Evolutionary conservation across 2,797 vertebrate genomes (phyloP).

Genomic region (Centropyge bicolor): DNA sequence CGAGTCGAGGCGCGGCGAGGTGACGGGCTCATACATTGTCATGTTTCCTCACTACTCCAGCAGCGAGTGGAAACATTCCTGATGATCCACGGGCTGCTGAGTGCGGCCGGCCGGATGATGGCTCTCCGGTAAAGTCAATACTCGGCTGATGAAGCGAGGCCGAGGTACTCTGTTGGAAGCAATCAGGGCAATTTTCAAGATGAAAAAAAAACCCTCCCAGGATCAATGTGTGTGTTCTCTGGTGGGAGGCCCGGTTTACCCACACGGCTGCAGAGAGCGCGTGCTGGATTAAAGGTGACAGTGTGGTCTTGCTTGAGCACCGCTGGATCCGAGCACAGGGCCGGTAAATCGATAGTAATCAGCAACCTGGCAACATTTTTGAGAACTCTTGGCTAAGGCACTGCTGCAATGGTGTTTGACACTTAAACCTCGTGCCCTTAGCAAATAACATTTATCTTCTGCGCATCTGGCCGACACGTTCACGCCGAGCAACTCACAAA

Average conservation of each 20-base stretch:
- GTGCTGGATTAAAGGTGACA: conserved; percentile 44
- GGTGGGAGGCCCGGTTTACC: conserved; percentile 24
- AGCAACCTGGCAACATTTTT: conserved; percentile 33
- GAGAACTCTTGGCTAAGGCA: not conserved
- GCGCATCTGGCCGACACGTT: not conserved
- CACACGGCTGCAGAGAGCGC: conserved; percentile 12
- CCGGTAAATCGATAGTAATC: conserved; percentile 43
- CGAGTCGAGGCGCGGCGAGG: not conserved
- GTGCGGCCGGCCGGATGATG: conserved; percentile 18
- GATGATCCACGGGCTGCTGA: conserved; percentile 18
- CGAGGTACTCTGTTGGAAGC: conserved; percentile 37
- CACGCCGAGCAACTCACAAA: not conserved
- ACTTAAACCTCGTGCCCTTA: conserved; percentile 6
- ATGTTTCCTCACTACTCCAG: conserved; percentile 5
- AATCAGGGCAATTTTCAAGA: conserved; percentile 60
- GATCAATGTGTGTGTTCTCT: conserved; percentile 58
- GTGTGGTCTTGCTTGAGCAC: conserved; percentile 13
- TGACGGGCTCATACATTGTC: conserved; percentile 7
- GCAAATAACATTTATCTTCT: conserved; percentile 17
- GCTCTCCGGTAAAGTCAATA: conserved; percentile 46
- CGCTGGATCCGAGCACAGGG: conserved; percentile 11
- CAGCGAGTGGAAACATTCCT: conserved; percentile 20
- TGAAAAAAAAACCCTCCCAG: conserved; percentile 40
- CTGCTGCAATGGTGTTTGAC: conserved; percentile 15
- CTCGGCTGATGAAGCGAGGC: conserved; percentile 43